These are phyloP conservation scores for Stenotaenia linearis DNA, from an alignment of 2,888 invertebrate genomes.

Conservation along the genomic window DNA sequence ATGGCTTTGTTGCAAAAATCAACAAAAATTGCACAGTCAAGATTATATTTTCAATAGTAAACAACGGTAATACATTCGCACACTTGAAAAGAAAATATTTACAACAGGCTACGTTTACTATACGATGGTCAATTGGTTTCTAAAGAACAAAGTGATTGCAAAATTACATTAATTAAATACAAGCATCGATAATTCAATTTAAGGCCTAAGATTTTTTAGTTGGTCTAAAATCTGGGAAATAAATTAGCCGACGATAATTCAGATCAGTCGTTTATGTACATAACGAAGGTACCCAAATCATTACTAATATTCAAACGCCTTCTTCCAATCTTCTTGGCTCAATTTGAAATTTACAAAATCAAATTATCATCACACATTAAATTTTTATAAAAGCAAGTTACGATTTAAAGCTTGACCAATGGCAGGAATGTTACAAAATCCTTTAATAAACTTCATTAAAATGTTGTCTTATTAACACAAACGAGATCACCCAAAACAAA, in stretches of 20 bases:
- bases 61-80: background rate
- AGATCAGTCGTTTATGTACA: background rate
- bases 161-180: too few relatives aligned
- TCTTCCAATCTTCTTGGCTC: background rate
- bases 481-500: background rate
- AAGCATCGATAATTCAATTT: background rate
- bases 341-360: background rate
- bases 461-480: background rate
- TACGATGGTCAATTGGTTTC: background rate
- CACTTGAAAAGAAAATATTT: background rate
- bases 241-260: background rate
- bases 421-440: conserved; percentile 9
- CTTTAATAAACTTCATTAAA: too few relatives aligned
- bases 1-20: background rate
- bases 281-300: background rate
- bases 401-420: background rate
- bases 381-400: background rate
- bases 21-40: conserved; percentile 9
- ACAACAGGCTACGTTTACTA: background rate
- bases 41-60: conserved; percentile 9
- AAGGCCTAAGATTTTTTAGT: too few relatives aligned
- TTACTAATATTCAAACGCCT: background rate
- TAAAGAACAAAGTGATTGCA: background rate
- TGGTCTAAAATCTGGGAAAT: background rate
- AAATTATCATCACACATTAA: background rate